Conservation (phyloP, 2,113 vertebrate species). For the Menidia beryllina region DNA sequence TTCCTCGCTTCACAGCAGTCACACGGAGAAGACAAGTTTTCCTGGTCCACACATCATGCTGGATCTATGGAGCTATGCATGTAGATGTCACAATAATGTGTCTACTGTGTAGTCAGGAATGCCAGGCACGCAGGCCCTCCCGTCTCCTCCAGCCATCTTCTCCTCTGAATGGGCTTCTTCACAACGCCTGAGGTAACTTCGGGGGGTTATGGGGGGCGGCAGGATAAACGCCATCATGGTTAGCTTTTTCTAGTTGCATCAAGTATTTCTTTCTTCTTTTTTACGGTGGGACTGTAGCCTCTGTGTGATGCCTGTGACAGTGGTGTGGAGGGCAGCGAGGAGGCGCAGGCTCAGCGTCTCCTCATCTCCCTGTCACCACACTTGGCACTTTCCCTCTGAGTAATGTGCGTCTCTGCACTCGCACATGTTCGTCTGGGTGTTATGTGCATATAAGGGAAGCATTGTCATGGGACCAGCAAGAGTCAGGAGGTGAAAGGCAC, state of each 20-base stretch:
- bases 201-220: background rate
- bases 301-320: constrained; percentile 26
- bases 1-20: constrained; percentile 21
- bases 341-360: constrained; percentile 39
- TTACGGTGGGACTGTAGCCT: constrained; percentile 13
- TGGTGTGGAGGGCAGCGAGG: constrained; percentile 28
- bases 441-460: constrained; percentile 71
- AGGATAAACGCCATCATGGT: constrained; percentile 22
- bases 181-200: constrained; percentile 66
- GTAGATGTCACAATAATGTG: constrained; percentile 82
- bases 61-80: constrained; percentile 65
- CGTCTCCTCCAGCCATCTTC: constrained; percentile 74
- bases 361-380: constrained; percentile 21
- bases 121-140: constrained; percentile 73
- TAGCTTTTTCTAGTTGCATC: constrained; percentile 50
- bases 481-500: constrained; percentile 66
- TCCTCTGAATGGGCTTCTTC: constrained; percentile 74
- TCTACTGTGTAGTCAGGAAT: constrained; percentile 81
- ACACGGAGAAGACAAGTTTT: constrained; percentile 49
- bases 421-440: constrained; percentile 59
- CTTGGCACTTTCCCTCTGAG: constrained; percentile 43
- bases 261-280: constrained; percentile 63
- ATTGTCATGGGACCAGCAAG: constrained; percentile 74
- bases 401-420: constrained; percentile 22
- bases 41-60: constrained; percentile 62